Base-by-base conservation (phyloP, 2,113 vertebrate genomes). In the Antigone vipio region DNA sequence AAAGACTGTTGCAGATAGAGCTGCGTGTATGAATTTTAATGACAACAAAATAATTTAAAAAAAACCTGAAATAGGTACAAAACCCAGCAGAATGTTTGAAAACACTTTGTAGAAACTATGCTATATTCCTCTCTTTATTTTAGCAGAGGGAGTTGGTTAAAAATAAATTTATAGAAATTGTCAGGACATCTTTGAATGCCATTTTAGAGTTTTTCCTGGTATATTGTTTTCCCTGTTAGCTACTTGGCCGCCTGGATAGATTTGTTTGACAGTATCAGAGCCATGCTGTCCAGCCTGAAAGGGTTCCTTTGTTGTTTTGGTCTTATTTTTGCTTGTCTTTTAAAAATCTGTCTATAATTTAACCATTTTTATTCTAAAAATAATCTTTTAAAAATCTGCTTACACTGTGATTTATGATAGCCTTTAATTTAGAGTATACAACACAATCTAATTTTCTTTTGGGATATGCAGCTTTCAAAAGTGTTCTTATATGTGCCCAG, bases 401-500 rank as follows among this genome's bases (percentile, higher is more conserved):
- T 85, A 87, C 95, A 94, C 95, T 94, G 95, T 95, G 96, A 95
- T 89, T 94, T 91, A 55, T 95, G 62, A 59, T 86, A 89, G 58
- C 52, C 73, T 93, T 95, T 96, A 76, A 73, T 93, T 95, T 94
- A 91, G 87, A 85, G 21, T 79, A 32, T 84, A 84, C 60, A 78
- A 78, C 85, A 80, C 82, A 81, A 38, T 91, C 56, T 63, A 5
- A 45, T 87, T 94, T 95, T 93, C 68, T 85, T 84, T 96, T 62
- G 59, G 85, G 68, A 89, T 95, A 45, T 68, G 69, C 91, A 94
- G 80, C 69, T 96, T 92, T 94, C 83, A 91, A 23, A 94, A 93
- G 73, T 92, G 80, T 95, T 94, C 86, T 96, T 95, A 87, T 64
- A 40, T 94, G 71, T 76, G 76, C 89, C 92, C 89, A 49, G 66